A percentile compares a stretch with the other conserved stretches of the same genome.
phyloP scores from a whole-genome alignment of 35 echinoderm and acorn worm species.

The Diadema setosum region DNA sequence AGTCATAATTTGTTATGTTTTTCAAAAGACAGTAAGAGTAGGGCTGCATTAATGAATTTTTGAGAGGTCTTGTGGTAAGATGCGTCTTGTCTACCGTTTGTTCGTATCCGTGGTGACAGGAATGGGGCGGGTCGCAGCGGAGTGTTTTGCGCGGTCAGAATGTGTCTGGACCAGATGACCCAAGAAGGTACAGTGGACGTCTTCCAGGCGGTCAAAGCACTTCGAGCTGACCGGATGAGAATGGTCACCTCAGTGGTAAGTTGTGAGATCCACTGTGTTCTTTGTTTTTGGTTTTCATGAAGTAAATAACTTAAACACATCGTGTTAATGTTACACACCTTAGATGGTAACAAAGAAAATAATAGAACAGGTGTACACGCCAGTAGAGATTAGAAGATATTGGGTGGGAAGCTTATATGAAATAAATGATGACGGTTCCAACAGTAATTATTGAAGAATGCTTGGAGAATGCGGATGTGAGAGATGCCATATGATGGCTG shows the following conservation, averaged over 20 bases:
- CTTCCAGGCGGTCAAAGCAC: constrained; percentile 47
- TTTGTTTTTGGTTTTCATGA: not conserved
- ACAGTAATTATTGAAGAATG: too few relatives aligned
- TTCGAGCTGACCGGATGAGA: not conserved
- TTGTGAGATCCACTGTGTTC: not conserved
- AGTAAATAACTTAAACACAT: not conserved
- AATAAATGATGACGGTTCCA: too few relatives aligned
- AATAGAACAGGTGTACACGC: not conserved
- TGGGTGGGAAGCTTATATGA: too few relatives aligned
- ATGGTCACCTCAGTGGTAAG: not conserved
- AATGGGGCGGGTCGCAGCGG: constrained; percentile 46
- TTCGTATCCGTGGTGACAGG: too few relatives aligned
- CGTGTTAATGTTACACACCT: not conserved
- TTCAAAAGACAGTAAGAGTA: too few relatives aligned
- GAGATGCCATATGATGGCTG: too few relatives aligned
- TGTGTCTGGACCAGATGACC: constrained; percentile 31
- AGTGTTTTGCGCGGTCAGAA: constrained; percentile 36
- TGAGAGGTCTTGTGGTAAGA: too few relatives aligned
- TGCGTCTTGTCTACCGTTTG: too few relatives aligned
- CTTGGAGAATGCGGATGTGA: too few relatives aligned
- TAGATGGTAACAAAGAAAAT: not conserved
- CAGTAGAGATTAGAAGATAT: not conserved
- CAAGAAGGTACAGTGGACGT: constrained; percentile 41
- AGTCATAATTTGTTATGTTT: too few relatives aligned
- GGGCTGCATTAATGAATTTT: too few relatives aligned